These are phyloP conservation scores for Rhipidura dahli DNA, from an alignment of 2,113 vertebrate species.

Conservation along the genomic window DNA sequence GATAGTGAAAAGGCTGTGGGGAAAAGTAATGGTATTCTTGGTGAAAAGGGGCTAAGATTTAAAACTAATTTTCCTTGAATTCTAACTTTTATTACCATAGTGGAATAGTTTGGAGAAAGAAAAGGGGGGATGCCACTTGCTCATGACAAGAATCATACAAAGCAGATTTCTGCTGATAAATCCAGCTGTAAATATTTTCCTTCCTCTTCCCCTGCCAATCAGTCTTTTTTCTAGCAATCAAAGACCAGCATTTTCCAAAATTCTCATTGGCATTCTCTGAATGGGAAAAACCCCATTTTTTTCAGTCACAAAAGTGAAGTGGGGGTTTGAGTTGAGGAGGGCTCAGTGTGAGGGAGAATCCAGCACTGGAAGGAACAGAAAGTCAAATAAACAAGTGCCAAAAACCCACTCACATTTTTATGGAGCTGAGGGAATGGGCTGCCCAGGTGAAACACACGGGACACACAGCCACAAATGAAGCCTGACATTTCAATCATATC, in stretches of 20 bases:
- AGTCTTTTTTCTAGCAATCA: background rate
- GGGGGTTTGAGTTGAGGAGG: background rate
- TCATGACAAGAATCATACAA: background rate
- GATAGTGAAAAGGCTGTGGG: background rate
- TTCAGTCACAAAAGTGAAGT: background rate
- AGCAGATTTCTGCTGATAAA: background rate
- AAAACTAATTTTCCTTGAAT: background rate
- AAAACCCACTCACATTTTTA: constrained; percentile 72
- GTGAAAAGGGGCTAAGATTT: background rate
- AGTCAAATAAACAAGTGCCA: background rate
- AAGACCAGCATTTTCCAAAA: background rate
- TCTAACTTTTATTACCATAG: background rate
- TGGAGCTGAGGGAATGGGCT: constrained; percentile 75
- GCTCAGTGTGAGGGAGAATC: background rate
- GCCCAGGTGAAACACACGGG: constrained; percentile 75
- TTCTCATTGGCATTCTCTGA: background rate
- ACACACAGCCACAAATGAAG: constrained; percentile 74
- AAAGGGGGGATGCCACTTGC: background rate
- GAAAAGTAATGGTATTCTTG: background rate
- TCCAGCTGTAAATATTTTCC: background rate
- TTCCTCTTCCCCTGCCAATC: background rate
- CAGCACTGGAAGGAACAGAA: background rate
- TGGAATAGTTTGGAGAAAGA: background rate
- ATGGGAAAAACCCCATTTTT: rapidly evolving
- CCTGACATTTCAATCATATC: constrained; percentile 69